phyloP scores from a whole-genome alignment of 2,797 vertebrate genomes.

The Smutsia gigantea region DNA sequence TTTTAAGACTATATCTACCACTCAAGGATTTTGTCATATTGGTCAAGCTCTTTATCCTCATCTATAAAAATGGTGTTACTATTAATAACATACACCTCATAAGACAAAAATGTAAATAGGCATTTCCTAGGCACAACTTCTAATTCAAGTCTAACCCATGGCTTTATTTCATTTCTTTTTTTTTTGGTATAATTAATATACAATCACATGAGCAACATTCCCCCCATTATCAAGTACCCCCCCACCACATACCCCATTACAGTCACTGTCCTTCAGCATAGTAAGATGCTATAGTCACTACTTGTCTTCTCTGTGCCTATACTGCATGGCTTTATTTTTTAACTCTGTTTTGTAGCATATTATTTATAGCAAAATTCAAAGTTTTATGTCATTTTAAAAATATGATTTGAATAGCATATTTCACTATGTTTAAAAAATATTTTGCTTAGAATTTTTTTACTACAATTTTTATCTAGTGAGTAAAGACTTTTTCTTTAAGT shows the following conservation, averaged over 20 bases:
- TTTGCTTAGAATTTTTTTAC: constrained; percentile 22
- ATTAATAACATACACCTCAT: neutral
- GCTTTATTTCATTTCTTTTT: neutral
- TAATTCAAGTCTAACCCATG: neutral
- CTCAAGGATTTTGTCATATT: neutral
- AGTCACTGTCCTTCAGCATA: too few relatives aligned
- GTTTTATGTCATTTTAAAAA: neutral
- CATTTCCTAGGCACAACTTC: neutral
- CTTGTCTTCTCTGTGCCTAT: neutral
- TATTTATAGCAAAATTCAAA: constrained; percentile 2
- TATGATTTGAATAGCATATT: neutral
- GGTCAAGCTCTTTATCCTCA: neutral
- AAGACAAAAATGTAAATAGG: neutral
- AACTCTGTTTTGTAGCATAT: neutral
- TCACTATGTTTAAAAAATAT: constrained; percentile 35
- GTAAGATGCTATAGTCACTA: too few relatives aligned
- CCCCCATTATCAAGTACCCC: too few relatives aligned
- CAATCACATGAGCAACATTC: too few relatives aligned
- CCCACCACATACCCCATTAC: too few relatives aligned
- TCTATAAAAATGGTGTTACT: neutral
- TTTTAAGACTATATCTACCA: neutral
- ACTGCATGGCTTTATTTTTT: neutral
- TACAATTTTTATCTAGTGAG: neutral
- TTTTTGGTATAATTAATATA: too few relatives aligned
- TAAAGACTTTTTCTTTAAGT: neutral